Percentiles rank a stretch among this genome's conserved stretches.
These are phyloP conservation scores for Polymixis flavicincta DNA, from an alignment of 2,888 invertebrate genomes.

Conservation along the genomic window DNA sequence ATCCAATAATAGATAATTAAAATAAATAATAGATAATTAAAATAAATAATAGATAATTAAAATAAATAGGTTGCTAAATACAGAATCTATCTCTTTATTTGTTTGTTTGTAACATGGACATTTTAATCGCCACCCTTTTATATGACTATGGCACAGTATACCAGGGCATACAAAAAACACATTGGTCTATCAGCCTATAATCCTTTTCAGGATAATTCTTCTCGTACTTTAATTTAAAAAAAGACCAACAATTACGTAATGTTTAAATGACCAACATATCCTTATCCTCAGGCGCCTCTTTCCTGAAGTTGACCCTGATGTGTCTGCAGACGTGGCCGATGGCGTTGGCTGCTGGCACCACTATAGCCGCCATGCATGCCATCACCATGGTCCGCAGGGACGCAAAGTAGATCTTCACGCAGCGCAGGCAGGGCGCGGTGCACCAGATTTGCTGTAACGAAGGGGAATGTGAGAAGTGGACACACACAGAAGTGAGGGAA, in stretches of 20 bases:
- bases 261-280: constrained; percentile 82
- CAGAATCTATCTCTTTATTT: too few relatives aligned
- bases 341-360: constrained; percentile 92
- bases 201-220: neutral
- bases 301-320: constrained; percentile 90
- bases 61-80: too few relatives aligned
- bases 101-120: neutral
- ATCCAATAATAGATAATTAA: too few relatives aligned
- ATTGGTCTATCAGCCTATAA: neutral
- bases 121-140: neutral
- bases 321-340: constrained; percentile 91
- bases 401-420: constrained; percentile 92
- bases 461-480: neutral
- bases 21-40: too few relatives aligned
- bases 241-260: neutral
- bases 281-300: constrained; percentile 88
- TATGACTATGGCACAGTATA: neutral
- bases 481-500: neutral
- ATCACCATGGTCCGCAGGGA: constrained; percentile 90
- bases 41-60: too few relatives aligned
- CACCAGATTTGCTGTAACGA: constrained; percentile 93
- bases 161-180: neutral
- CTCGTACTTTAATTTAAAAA: too few relatives aligned
- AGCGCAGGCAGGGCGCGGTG: constrained; percentile 92
- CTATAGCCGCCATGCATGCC: constrained; percentile 90